Evolutionary conservation across 2,797 vertebrate species (phyloP).

Genomic region (Perodicticus potto): DNA sequence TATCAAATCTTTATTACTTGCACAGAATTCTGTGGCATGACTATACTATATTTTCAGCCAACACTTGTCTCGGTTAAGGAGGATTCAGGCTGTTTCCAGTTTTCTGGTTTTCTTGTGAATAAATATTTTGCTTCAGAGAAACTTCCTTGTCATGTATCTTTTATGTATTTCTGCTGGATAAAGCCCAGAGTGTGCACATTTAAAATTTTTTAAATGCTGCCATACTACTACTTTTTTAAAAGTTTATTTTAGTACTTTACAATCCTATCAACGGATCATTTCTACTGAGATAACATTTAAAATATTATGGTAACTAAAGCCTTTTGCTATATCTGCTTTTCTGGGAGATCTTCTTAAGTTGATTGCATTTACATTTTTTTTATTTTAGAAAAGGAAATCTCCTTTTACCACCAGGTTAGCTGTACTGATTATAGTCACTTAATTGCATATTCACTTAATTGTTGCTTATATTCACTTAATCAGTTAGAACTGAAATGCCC

Average conservation of each 20-base stretch:
- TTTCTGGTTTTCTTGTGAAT: neutral
- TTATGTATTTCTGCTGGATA: slow-evolving; percentile 20
- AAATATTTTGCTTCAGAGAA: neutral
- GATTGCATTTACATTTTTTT: slow-evolving; percentile 54
- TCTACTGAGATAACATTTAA: neutral
- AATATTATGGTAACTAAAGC: slow-evolving; percentile 12
- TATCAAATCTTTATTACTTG: neutral
- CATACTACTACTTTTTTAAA: neutral
- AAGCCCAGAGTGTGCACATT: neutral
- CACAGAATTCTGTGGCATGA: neutral
- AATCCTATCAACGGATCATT: slow-evolving; percentile 1
- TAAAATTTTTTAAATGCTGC: neutral
- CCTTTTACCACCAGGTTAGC: slow-evolving; percentile 38
- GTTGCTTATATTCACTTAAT: slow-evolving; percentile 21
- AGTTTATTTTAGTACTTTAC: neutral
- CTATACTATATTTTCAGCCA: neutral
- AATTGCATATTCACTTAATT: neutral
- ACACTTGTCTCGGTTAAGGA: neutral
- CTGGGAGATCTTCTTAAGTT: slow-evolving; percentile 21
- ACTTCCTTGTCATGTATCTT: slow-evolving; percentile 26
- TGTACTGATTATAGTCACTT: slow-evolving; percentile 47
- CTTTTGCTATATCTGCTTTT: slow-evolving; percentile 49
- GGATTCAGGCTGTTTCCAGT: neutral
- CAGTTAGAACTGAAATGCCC: neutral
- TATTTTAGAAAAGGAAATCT: neutral